Evolutionary conservation across 2,888 invertebrate genomes (phyloP).

Genomic region (Gerosis bhagava): DNA sequence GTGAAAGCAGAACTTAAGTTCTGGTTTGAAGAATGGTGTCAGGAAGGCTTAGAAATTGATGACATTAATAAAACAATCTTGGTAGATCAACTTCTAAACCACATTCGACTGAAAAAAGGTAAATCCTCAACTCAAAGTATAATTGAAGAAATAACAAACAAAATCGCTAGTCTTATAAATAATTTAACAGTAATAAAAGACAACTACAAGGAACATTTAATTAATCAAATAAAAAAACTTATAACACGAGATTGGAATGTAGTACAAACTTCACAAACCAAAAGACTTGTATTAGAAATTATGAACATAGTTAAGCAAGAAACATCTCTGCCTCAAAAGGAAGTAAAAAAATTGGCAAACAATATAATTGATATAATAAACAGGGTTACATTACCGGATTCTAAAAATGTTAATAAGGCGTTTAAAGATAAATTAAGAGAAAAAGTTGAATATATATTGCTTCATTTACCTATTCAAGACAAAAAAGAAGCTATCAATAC

Average conservation of each 20-base stretch:
- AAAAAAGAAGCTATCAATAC: not conserved
- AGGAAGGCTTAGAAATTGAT: slow-evolving; percentile 11
- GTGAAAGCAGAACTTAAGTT: slow-evolving; percentile 33
- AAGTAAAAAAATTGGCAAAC: slow-evolving; percentile 11
- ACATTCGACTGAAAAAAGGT: not conserved
- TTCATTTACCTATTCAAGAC: not conserved
- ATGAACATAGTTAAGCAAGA: slow-evolving; percentile 5
- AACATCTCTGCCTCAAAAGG: slow-evolving; percentile 1
- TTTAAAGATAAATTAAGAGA: slow-evolving; percentile 7
- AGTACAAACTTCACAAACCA: not conserved
- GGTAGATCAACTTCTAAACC: slow-evolving; percentile 8
- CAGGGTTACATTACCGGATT: not conserved
- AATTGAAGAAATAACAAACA: not conserved
- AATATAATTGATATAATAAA: not conserved
- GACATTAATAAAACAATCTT: not conserved
- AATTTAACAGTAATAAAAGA: not conserved
- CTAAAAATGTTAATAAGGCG: no score
- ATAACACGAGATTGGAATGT: not conserved
- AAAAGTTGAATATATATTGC: slow-evolving; percentile 1
- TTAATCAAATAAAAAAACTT: not conserved
- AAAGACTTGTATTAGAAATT: slow-evolving; percentile 4
- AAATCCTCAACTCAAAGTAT: slow-evolving; percentile 6
- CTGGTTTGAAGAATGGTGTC: slow-evolving; percentile 36
- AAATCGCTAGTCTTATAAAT: not conserved
- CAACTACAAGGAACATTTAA: slow-evolving; percentile 1